phyloP scores from a whole-genome alignment of 2,888 invertebrate species.

The Protonemura montana region DNA sequence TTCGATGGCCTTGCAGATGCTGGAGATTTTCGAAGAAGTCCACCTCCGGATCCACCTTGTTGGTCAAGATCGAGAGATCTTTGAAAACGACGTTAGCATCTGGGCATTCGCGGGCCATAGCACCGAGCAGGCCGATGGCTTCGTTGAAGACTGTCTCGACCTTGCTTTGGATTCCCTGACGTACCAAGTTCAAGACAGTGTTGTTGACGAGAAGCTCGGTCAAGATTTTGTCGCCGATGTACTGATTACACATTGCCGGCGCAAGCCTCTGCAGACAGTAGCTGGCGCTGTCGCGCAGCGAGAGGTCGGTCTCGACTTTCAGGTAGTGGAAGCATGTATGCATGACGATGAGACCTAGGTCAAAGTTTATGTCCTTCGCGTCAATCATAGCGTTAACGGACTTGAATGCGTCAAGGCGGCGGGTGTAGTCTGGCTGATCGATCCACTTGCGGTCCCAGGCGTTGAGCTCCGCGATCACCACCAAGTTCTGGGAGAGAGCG shows the following conservation, averaged over 20 bases:
- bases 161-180: slow-evolving; percentile 73
- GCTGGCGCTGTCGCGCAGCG: slow-evolving; percentile 79
- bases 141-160: slow-evolving; percentile 80
- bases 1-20: slow-evolving; percentile 86
- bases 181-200: slow-evolving; percentile 76
- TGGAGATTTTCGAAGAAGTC: slow-evolving; percentile 95
- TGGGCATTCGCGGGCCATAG: slow-evolving; percentile 76
- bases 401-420: slow-evolving; percentile 80
- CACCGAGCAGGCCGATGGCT: slow-evolving; percentile 79
- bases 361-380: slow-evolving; percentile 64
- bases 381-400: slow-evolving; percentile 66
- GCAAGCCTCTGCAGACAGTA: slow-evolving; percentile 76
- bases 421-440: slow-evolving; percentile 93
- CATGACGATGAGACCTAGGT: slow-evolving; percentile 75
- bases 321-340: slow-evolving; percentile 85
- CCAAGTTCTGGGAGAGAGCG: neutral
- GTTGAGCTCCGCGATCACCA: slow-evolving; percentile 72
- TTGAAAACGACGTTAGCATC: slow-evolving; percentile 73
- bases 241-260: slow-evolving; percentile 61
- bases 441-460: slow-evolving; percentile 87
- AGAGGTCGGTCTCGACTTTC: slow-evolving; percentile 79
- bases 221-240: slow-evolving; percentile 63
- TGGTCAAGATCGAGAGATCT: slow-evolving; percentile 73
- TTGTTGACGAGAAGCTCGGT: slow-evolving; percentile 75
- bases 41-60: slow-evolving; percentile 79